These are phyloP conservation scores for Carassius carassius DNA, from an alignment of 2,113 vertebrate species.

Conservation along the genomic window DNA sequence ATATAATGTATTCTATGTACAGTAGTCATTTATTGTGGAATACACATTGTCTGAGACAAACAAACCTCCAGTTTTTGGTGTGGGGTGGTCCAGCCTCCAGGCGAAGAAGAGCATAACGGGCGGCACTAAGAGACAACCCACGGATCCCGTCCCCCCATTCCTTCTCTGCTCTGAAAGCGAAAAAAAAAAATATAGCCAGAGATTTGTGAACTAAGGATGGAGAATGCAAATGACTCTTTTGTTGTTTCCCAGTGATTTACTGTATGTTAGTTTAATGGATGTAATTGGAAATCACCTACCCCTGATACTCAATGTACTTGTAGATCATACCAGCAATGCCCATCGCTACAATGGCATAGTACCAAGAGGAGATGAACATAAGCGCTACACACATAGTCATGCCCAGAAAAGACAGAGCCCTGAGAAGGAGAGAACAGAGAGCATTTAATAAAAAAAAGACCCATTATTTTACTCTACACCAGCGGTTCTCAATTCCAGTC, in stretches of 20 bases:
- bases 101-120: constrained; percentile 89
- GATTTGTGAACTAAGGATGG: background rate
- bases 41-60: no score
- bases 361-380: constrained; percentile 99
- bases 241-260: background rate
- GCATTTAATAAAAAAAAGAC: background rate
- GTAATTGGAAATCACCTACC: constrained; percentile 76
- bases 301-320: constrained; percentile 98
- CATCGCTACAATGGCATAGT: constrained; percentile 97
- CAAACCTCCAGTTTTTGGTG: constrained; percentile 97
- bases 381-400: constrained; percentile 97
- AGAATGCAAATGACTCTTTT: background rate
- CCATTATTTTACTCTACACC: no score
- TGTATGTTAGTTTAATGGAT: background rate
- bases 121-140: constrained; percentile 93
- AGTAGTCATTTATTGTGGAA: no score
- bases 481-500: no score
- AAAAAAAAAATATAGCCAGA: constrained; percentile 33
- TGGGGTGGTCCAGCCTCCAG: constrained; percentile 95
- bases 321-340: constrained; percentile 99
- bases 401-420: constrained; percentile 94
- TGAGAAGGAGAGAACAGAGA: constrained; percentile 58
- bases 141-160: constrained; percentile 98
- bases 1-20: no score
- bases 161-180: constrained; percentile 83